Conservation (phyloP, 2,113 vertebrate species). For the Mesembrinibis cayennensis region DNA sequence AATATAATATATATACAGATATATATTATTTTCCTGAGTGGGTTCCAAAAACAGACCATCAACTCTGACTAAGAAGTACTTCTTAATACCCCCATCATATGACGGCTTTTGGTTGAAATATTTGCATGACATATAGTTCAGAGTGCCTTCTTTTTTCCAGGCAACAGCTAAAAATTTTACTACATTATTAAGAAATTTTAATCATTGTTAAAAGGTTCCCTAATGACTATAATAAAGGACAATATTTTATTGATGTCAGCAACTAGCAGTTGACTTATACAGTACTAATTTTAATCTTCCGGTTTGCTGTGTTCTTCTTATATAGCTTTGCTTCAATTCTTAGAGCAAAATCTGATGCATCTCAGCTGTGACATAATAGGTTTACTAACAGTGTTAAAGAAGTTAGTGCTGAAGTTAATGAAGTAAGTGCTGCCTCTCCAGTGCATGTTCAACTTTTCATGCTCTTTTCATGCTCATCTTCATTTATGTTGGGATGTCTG, state of each 20-base stretch:
- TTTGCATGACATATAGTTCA: background rate
- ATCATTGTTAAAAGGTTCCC: slow-evolving; percentile 53
- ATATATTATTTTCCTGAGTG: background rate
- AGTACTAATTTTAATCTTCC: slow-evolving; percentile 16
- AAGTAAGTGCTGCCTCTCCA: background rate
- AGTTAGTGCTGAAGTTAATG: background rate
- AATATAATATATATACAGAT: background rate
- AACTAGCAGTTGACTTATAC: slow-evolving; percentile 21
- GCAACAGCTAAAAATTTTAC: slow-evolving; percentile 50
- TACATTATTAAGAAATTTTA: slow-evolving; percentile 36
- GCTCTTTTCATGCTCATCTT: background rate
- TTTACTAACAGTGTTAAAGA: background rate
- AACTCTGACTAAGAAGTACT: background rate
- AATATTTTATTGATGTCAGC: slow-evolving; percentile 56
- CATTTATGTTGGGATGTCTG: background rate
- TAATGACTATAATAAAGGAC: slow-evolving; percentile 60
- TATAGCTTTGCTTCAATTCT: background rate
- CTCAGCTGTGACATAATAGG: background rate
- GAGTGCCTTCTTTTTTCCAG: slow-evolving; percentile 19
- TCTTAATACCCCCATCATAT: background rate
- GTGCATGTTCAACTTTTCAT: background rate
- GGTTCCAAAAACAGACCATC: background rate
- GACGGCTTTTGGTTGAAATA: slow-evolving; percentile 38
- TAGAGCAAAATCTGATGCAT: background rate
- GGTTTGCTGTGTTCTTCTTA: background rate